A percentile compares a stretch with the other conserved stretches of the same genome.
phyloP scores from a whole-genome alignment of 2,888 invertebrate genomes.

The Teleiodes luculella region DNA sequence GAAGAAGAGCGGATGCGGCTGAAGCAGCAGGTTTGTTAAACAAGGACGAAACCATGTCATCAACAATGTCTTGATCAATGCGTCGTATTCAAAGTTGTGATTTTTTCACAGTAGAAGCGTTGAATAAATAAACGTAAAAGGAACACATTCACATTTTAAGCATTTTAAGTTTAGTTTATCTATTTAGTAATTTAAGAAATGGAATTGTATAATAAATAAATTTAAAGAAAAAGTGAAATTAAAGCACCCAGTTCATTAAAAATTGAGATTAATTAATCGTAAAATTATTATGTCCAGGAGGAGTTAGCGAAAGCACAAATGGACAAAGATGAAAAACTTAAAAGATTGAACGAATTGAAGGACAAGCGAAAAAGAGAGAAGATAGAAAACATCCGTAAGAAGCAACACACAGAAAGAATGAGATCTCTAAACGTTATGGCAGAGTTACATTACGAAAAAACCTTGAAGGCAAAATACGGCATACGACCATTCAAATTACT shows the following conservation, averaged over 20 bases:
- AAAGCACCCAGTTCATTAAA: too few species aligned
- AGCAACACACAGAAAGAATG: conserved; percentile 68
- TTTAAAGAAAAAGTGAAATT: too few species aligned
- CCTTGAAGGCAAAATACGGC: conserved; percentile 57
- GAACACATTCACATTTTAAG: too few species aligned
- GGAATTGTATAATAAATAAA: too few species aligned
- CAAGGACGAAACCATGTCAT: too few species aligned
- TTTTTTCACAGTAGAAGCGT: too few species aligned
- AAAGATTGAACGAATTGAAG: conserved; percentile 79
- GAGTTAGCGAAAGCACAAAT: conserved; percentile 72
- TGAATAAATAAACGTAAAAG: too few species aligned
- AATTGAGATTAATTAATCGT: background rate
- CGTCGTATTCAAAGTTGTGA: too few species aligned
- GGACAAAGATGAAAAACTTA: conserved; percentile 80
- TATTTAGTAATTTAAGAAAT: too few species aligned
- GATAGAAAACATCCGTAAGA: conserved; percentile 79
- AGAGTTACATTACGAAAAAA: conserved; percentile 70
- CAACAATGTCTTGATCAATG: too few species aligned
- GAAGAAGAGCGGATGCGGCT: conserved; percentile 67
- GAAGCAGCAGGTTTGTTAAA: conserved; percentile 56
- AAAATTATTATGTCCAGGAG: conserved; percentile 37
- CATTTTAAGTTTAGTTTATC: too few species aligned
- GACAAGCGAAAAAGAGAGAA: conserved; percentile 80
- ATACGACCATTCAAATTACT: conserved; percentile 53
- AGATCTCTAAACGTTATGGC: conserved; percentile 72